Evolutionary conservation across 2,888 invertebrate species (phyloP).

Genomic region (Diploptera punctata): DNA sequence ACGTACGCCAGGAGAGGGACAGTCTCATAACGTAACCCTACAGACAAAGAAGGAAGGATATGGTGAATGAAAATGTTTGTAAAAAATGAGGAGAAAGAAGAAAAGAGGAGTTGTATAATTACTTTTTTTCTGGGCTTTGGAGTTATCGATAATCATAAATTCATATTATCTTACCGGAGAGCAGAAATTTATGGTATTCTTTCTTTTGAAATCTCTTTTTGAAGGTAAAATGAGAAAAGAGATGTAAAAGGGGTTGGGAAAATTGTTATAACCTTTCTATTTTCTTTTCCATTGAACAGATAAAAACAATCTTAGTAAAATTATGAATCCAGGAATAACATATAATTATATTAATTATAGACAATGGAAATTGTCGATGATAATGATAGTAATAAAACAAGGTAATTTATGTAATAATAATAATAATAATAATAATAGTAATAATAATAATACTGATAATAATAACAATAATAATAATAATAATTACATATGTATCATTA

Average conservation of each 20-base stretch:
- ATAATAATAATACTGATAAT: too few relatives aligned
- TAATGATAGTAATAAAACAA: too few relatives aligned
- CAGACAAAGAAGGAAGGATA: not conserved
- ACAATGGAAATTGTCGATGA: too few relatives aligned
- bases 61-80: not conserved
- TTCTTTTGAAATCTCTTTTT: constrained; percentile 9
- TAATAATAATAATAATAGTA: too few relatives aligned
- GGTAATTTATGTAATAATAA: too few relatives aligned
- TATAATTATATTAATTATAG: too few relatives aligned
- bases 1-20: not conserved
- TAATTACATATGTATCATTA: too few relatives aligned
- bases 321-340: too few relatives aligned
- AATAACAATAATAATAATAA: too few relatives aligned
- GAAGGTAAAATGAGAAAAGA: not conserved
- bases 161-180: constrained; percentile 18
- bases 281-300: constrained; percentile 12
- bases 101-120: constrained; percentile 19
- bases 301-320: too few relatives aligned
- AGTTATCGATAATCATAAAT: constrained; percentile 30
- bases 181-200: constrained; percentile 24
- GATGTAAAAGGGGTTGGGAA: not conserved
- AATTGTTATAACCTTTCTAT: constrained; percentile 12
- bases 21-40: not conserved
- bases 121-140: constrained; percentile 17
- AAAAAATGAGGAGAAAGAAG: not conserved